Conservation (phyloP, 2,888 invertebrate genomes). For the Margaritifera margaritifera region DNA sequence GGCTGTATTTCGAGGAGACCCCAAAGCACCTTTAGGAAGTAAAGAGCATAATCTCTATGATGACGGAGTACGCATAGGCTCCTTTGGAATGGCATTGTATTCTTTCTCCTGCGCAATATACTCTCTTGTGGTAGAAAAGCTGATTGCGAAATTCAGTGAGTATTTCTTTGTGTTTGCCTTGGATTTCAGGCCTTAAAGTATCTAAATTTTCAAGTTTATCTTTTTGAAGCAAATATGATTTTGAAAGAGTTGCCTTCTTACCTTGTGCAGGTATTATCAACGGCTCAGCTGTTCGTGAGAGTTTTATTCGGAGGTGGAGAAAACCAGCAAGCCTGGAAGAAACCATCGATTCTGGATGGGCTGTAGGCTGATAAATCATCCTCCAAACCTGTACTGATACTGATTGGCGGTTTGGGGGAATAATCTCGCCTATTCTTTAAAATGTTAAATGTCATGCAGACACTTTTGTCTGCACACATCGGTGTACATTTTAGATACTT, state of each 20-base stretch:
- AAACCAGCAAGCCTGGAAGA: no score
- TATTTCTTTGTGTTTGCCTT: conserved; percentile 11
- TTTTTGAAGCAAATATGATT: no score
- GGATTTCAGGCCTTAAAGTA: not conserved
- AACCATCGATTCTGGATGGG: no score
- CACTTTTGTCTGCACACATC: no score
- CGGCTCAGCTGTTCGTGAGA: no score
- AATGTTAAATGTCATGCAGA: no score
- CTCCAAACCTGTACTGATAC: no score
- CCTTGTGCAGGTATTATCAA: not conserved
- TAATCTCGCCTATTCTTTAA: no score
- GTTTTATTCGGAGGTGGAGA: no score
- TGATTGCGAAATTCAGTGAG: conserved; percentile 81
- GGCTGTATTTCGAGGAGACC: conserved; percentile 87
- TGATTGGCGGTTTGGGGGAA: no score
- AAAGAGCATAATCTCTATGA: conserved; percentile 79
- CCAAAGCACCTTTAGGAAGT: conserved; percentile 75
- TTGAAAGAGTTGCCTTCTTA: not conserved
- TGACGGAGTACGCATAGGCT: conserved; percentile 93
- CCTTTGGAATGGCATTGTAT: conserved; percentile 92
- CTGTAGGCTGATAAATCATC: no score
- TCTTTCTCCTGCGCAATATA: conserved; percentile 96
- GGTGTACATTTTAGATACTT: no score
- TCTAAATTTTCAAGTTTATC: not conserved
- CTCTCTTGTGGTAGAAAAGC: conserved; percentile 88